These are phyloP conservation scores for Cariama cristata DNA, from an alignment of 2,113 vertebrate genomes.

Conservation along the genomic window DNA sequence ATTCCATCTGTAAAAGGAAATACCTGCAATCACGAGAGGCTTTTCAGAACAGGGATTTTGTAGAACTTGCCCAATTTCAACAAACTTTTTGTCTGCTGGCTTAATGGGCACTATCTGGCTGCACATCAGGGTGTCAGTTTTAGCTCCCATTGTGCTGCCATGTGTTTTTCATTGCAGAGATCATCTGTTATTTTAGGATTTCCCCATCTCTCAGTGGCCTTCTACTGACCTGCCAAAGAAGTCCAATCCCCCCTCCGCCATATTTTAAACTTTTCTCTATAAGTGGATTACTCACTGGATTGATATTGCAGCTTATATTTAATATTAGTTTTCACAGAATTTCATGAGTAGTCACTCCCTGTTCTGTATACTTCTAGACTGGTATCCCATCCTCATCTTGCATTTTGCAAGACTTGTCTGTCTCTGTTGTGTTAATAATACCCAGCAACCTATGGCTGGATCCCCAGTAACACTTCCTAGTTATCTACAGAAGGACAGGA, in stretches of 20 bases:
- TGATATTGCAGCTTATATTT: background rate
- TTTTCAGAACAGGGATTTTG: conserved; percentile 54
- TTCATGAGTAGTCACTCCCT: background rate
- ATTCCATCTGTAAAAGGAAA: conserved; percentile 61
- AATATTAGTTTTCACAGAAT: background rate
- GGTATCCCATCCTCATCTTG: background rate
- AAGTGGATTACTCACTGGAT: background rate
- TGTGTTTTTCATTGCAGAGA: background rate
- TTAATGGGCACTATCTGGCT: conserved; percentile 55
- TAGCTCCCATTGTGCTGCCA: conserved; percentile 41
- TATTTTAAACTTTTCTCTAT: background rate
- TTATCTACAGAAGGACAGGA: conserved; percentile 16
- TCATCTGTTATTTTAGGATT: conserved; percentile 42
- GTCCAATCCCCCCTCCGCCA: background rate
- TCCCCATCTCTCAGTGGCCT: background rate
- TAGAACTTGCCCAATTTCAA: conserved; percentile 54
- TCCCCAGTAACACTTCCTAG: background rate
- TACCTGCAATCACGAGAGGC: conserved; percentile 62
- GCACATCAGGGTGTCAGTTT: conserved; percentile 21
- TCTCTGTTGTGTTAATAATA: background rate
- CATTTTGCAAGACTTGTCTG: background rate
- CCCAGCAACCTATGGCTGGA: background rate
- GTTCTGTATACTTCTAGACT: background rate
- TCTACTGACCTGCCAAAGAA: background rate
- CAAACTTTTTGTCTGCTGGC: conserved; percentile 57